Evolutionary conservation across 2,113 vertebrate genomes (phyloP), one percentile per base, ranked within the genome.

Genomic region (Fulica atra): DNA sequence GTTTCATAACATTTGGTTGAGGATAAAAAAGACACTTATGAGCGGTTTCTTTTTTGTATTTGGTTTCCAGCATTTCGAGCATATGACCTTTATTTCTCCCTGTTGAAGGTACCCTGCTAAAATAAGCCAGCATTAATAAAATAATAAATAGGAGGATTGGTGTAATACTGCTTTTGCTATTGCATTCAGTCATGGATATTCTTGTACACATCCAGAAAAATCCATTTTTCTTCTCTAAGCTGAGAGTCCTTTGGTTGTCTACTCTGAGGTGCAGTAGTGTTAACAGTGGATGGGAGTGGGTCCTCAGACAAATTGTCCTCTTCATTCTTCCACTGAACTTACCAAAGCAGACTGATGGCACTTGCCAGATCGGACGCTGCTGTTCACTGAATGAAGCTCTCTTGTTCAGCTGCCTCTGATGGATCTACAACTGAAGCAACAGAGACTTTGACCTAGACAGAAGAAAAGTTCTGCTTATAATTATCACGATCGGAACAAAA

Each of bases 391-490:
- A 66, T 1, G 6, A 69, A 95, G 33, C 11, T 14, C 31, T 81
- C 76, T 87, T 85, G 50, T 64, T 85, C 86, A 84, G 33, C 70
- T 78, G 19, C 42, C 31, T 74, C 78, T 80, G 40, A 81, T 63
- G 89, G 40, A 48, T 89, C 73, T 78, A 44, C 69, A 88, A 31
- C 77, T 61, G n/a, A 96, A 93, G 73, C 20, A 80, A 51, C 50
- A 86, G 71, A 89, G 48, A 83, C 56, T 94, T 91, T 65, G 56
- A 82, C 77, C 35, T n/a, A 88, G 31, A 73, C 48, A 88, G 83
- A 89, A 83, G 56, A 85, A 94, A 79, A 61, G 64, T 86, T 81
- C 68, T 95, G 95, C 48, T 95, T 91, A 46, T 86, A 94, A 95
- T 93, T 95, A 93, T 33, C 69, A 65, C 81, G 88, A 61, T 64